Evolutionary conservation across 1,140 invertebrate genomes (phyloP), one percentile per base, ranked within the genome.

Genomic region (Hirudo medicinalis): DNA sequence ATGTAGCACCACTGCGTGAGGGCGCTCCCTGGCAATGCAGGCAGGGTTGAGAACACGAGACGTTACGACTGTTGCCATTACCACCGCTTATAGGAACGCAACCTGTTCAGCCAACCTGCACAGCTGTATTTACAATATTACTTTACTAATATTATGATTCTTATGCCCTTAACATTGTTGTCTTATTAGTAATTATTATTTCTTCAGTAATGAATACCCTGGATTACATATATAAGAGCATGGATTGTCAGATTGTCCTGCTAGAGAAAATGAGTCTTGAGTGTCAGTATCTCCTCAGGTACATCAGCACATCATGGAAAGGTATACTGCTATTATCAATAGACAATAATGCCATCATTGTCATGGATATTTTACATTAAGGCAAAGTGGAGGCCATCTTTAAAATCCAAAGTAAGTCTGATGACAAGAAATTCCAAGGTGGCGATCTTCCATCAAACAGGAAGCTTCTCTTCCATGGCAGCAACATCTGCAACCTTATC

Each of bases 401-500:
- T 74, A 75, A 77, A 71, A 72, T 82, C 27, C 75, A 76, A 32
- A 76, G 78, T 53, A 71, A 72, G 43, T 77, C 76, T 40, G 78
- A 82, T 74, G 73, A 77, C 27, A 75, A 77, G n/a, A 36, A 70
- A 43, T 70, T 81, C 20, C 68, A 72, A 67, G 63, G 68, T 27
- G 57, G 72, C 43, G 11, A 49, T 49, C 75, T 74, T 2, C 54
- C 78, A 25, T 73, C 75, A 4, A 83, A 83, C 72, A 77, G 78
- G 67, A 77, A 76, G 72, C 74, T 84, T 15, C 76, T 85, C 19
- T 85, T 82, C 80, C 84, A 85, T 76, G 83, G 84, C 69, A 83
- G 80, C 40, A 77, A 74, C 67, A 75, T 77, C 53, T 76, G 75
- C 9, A 83, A 84, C 74, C 72, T 84, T 25, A 75, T 84, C 9